Evolutionary conservation across 1,140 invertebrate genomes (phyloP), one percentile per base, ranked within the genome.

Genomic region (Trachymyrmex septentrionalis): DNA sequence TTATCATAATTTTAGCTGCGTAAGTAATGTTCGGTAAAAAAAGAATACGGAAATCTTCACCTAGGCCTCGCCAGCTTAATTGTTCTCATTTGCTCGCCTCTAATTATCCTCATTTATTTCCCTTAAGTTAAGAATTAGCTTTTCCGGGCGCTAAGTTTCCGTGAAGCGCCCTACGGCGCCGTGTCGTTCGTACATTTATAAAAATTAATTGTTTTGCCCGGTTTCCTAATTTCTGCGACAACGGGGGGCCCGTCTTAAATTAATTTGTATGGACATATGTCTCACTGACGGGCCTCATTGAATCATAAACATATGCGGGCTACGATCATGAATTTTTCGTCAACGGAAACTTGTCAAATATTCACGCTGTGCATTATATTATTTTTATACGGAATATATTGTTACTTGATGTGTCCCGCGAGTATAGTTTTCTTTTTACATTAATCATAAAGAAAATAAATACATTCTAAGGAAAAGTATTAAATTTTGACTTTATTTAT

Each of bases 121-220:
- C 48, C 38, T 21, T 34, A 66, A 66, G 66, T 71, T 50, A 64
- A 76, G 88, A 57, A 87, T 81, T 71, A 76, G 19, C 57, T 81
- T 90, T 87, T 90, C 88, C 69, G 69, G 63, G 30, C 38, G 44
- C n/a, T 9, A 59, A 71, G 53, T 77, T 87, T 85, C 81, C 81
- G 44, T 38, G 81, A 90, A 86, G n/a, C 55, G n/a, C 50, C 34
- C 34, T 19, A 61, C 9, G 59, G 27, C 24, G 50, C n/a, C 50
- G 48, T 24, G 53, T n/a, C 19, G 63, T 12, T 44, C 5, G 64
- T 55, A 87, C 73, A 50, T 73, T 93, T 92, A 90, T 92, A 91
- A 90, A 89, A 91, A 91, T 91, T 92, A 93, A 93, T 92, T 89
- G 92, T 91, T 94, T 93, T 73, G 89, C 88, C 85, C 91, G 86